Evolutionary conservation across 2,797 vertebrate genomes (phyloP), one percentile per base, ranked within the genome.

Genomic region (Malacoctenus gilli): DNA sequence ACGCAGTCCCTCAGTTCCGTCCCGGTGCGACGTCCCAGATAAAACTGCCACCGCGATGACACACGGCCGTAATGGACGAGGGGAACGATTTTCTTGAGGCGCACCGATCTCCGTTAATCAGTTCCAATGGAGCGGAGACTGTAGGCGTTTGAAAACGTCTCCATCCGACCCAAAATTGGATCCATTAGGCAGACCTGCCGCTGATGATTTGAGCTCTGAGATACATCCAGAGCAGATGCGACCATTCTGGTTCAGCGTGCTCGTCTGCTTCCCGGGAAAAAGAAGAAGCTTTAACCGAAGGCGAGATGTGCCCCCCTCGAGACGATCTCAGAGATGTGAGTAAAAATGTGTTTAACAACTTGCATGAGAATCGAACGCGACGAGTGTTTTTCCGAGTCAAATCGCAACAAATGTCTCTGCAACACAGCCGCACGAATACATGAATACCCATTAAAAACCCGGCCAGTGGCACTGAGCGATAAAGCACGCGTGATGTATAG

Each of bases 131-230:
- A n/a, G n/a, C n/a, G n/a, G n/a, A n/a, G n/a, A 31, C 40, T 6
- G 69, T 75, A 8, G 61, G 72, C 30, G 42, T 77, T 75, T n/a
- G 50, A 53, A 78, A 72, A 42, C 1, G 42, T 71, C 56, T 68
- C 60, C 41, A 58, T 75, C 59, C 59, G 57, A 44, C 40, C 39
- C 52, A 66, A 70, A 77, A 13, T n/a, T 59, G 48, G 64, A 65
- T 56, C 65, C 55, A 70, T 69, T 58, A 69, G n/a, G 55, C 32
- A 50, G 60, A 39, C 60, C 12, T 23, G 14, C 36, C 50, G 48
- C n/a, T n/a, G n/a, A n/a, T n/a, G n/a, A n/a, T 34, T 15, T 46
- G 44, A 40, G 55, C 71, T 49, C 31, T 20, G 16, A 37, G 36
- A 50, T 51, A 49, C 54, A 43, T n/a, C n/a, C 43, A 43, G 44